Conservation (phyloP, 1,140 invertebrate genomes). For the Drosophila varians region DNA sequence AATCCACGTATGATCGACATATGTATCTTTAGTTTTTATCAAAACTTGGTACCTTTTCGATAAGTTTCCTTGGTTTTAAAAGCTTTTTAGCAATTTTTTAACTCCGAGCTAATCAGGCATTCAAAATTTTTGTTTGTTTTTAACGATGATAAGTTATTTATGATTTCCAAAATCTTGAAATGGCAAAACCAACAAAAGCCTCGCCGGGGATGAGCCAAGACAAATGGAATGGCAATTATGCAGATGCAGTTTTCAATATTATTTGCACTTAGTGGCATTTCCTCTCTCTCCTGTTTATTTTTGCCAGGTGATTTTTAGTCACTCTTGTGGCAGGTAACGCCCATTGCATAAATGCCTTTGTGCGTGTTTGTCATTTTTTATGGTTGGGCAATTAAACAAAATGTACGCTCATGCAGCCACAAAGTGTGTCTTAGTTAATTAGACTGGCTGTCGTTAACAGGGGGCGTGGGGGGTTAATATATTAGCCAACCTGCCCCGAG, state of each 20-base stretch:
- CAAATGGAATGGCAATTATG: conserved; percentile 45
- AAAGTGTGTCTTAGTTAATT: conserved; percentile 42
- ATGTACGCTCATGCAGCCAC: conserved; percentile 22
- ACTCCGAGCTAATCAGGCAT: not conserved
- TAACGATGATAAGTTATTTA: conserved; percentile 1
- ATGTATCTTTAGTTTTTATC: too few relatives aligned
- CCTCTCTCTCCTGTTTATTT: conserved; percentile 29
- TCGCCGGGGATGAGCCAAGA: conserved; percentile 3
- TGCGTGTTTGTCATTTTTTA: conserved; percentile 17
- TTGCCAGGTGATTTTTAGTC: not conserved
- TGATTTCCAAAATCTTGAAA: conserved; percentile 9
- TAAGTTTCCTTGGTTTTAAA: too few relatives aligned
- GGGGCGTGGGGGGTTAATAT: conserved; percentile 22
- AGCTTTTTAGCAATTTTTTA: not conserved
- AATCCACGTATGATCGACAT: too few relatives aligned
- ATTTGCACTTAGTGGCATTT: conserved; percentile 64
- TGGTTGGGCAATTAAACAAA: conserved; percentile 52
- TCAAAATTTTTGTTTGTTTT: not conserved
- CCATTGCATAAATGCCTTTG: conserved; percentile 46
- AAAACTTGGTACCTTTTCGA: too few relatives aligned
- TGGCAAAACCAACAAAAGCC: conserved; percentile 23
- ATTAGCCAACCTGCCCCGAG: not conserved
- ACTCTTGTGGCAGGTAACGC: conserved; percentile 23
- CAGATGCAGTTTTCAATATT: conserved; percentile 31
- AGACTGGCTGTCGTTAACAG: conserved; percentile 36